phyloP scores from a whole-genome alignment of 2,113 vertebrate genomes.

The Mola mola region DNA sequence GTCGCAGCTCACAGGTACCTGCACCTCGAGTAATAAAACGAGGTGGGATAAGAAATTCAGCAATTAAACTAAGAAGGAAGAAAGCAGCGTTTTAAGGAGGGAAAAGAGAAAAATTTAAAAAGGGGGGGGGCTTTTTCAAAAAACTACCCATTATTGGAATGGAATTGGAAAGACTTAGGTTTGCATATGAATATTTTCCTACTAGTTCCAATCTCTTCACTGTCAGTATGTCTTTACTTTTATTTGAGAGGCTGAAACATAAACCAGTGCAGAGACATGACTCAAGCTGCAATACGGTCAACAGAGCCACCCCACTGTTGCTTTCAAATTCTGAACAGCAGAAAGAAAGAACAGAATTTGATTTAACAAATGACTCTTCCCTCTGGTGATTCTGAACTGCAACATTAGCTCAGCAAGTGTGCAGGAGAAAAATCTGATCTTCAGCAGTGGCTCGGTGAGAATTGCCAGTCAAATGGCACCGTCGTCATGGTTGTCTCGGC shows the following conservation, averaged over 20 bases:
- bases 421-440: not conserved
- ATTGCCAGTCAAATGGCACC: not conserved
- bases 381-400: not conserved
- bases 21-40: slow-evolving; percentile 14
- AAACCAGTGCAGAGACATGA: not conserved
- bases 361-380: not conserved
- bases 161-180: not conserved
- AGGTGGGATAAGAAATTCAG: slow-evolving; percentile 29
- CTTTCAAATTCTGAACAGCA: not conserved
- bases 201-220: not conserved
- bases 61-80: slow-evolving; percentile 29
- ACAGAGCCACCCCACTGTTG: not conserved
- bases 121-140: not conserved
- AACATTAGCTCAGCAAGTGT: not conserved
- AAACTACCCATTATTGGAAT: not conserved
- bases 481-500: not conserved
- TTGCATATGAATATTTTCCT: not conserved
- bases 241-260: not conserved
- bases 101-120: not conserved
- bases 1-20: not conserved
- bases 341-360: not conserved
- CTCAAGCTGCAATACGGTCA: no score
- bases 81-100: slow-evolving; percentile 24
- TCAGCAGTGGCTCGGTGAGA: not conserved
- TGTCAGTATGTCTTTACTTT: not conserved